Base-by-base conservation (phyloP, 2,113 vertebrate genomes). In the Paralichthys olivaceus region DNA sequence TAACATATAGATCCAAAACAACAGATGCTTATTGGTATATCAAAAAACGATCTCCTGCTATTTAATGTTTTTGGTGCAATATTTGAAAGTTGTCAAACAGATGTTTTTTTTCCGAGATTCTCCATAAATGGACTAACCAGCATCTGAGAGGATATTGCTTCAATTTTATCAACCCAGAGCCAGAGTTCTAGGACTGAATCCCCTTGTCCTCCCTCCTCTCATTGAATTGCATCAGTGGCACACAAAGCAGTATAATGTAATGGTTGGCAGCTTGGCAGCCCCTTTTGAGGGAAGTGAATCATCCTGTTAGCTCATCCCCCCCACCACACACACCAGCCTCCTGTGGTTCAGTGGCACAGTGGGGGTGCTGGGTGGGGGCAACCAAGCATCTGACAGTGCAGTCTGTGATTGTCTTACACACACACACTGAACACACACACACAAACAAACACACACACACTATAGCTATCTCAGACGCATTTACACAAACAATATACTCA, bases 311-410 rank as follows among this genome's bases (percentile, higher is more conserved):
- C 66, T 80, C 78, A 76, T 81, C 69, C 71, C 40, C n/a, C 60
- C 57, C 22, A 70, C 73, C 37, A 17, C 45, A 49, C 17, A 15
- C 17, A 20, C 14, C 47, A 43, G 61, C 69, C 56, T 75, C 77
- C 84, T 71, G 61, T 80, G 69, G 73, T 32, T 80, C 58, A n/a
- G 12, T 22, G 26, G 69, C 79, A 85, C 68, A 54, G 49, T 11
- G 66, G 37, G 40, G 32, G 29, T 13, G 61, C 5, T 34, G 71
- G 55, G 37, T 37, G 45, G 29, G 17, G 66, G 37, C 47, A 86
- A 84, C 73, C 43, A 25, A 80, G 81, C 91, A 91, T 92, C 86
- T 91, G 92, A 89, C 65, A 75, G 51, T 72, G 58, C 69, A 80
- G 58, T 56, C 53, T 67, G 75, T 70, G 17, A 84, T 70, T 65